Conservation (phyloP, 1,140 invertebrate species). For the Ostrea denselamellosa region DNA sequence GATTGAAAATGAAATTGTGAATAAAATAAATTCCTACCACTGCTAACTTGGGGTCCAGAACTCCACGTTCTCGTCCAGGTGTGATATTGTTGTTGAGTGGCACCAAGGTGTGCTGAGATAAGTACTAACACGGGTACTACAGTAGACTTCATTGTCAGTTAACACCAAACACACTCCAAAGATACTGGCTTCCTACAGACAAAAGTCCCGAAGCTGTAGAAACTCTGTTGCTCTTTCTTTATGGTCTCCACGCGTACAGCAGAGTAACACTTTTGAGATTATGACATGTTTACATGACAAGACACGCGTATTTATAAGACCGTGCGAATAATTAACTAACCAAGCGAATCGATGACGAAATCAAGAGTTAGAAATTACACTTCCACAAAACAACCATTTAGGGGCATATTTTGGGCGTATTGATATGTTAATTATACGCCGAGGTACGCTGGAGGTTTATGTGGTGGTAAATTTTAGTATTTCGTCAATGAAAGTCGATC, state of each 20-base stretch:
- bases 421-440: constrained; percentile 6
- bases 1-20: too few relatives aligned
- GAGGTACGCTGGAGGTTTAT: constrained; percentile 4
- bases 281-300: constrained; percentile 23
- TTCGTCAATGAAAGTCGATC: not conserved
- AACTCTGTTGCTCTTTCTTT: not conserved
- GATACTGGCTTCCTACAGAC: too few relatives aligned
- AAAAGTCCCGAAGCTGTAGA: not conserved
- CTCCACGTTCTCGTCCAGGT: not conserved
- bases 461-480: not conserved
- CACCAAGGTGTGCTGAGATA: not conserved
- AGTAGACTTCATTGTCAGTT: not conserved
- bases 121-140: not conserved
- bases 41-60: not conserved
- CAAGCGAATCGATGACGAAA: constrained; percentile 28
- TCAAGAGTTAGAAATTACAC: not conserved
- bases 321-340: not conserved
- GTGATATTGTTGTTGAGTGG: not conserved
- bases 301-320: not conserved
- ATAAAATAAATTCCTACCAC: not conserved
- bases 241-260: not conserved
- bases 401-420: constrained; percentile 3
- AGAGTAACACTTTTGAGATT: not conserved
- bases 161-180: not conserved
- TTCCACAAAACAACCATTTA: not conserved